Percentiles rank a stretch among this genome's conserved stretches.
Conservation (phyloP, 2,797 vertebrate genomes). For the Anomalospiza imberbis region DNA sequence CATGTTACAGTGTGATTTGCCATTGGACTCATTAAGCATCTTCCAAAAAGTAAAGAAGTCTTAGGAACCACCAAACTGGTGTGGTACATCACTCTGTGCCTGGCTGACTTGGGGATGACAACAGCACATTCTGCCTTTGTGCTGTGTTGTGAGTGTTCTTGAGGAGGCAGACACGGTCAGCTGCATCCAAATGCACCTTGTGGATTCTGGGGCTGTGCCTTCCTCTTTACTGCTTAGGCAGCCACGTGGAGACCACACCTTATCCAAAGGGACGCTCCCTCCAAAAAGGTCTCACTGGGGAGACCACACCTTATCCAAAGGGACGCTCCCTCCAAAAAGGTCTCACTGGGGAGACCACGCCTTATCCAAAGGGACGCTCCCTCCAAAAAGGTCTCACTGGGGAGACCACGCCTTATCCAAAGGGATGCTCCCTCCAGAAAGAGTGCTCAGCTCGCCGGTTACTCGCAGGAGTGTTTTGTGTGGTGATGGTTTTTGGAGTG, state of each 20-base stretch:
- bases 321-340: neutral
- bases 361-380: neutral
- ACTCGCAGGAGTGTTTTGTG: neutral
- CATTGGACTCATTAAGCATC: neutral
- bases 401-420: too few species aligned
- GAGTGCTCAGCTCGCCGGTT: fast-evolving
- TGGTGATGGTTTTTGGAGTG: neutral
- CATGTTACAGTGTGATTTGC: neutral
- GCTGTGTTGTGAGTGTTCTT: neutral
- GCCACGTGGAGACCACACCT: neutral
- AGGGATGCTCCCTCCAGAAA: neutral
- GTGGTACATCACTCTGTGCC: neutral
- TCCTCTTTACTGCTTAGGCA: neutral
- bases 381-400: neutral
- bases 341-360: too few species aligned
- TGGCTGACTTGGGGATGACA: neutral
- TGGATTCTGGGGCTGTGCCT: neutral
- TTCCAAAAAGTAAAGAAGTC: neutral
- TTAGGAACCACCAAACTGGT: neutral
- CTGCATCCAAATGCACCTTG: neutral
- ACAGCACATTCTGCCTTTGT: neutral
- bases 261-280: neutral
- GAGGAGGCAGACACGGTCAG: neutral
- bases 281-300: neutral
- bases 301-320: neutral